Base-by-base conservation (phyloP, 1,140 invertebrate species). In the Papilio helenus region DNA sequence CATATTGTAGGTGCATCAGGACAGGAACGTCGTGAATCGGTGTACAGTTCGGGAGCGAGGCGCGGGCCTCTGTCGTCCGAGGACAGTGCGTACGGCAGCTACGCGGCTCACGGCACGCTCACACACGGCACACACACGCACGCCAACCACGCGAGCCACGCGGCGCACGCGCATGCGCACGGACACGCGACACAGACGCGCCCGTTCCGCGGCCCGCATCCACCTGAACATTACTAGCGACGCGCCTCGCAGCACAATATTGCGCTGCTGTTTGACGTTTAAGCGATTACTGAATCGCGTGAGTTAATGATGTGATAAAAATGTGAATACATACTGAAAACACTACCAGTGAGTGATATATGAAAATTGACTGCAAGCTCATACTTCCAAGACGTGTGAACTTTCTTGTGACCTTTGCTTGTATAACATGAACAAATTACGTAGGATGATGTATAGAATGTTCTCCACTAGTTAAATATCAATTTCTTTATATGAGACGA, bases 211-310 rank as follows among this genome's bases (percentile, higher is more conserved):
- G 74, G 82, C 82, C 84, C 82, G 79, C 82, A 80, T 72, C 87
- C 83, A 44, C 87, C 85, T 78, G 89, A 92, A 5, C 92, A 93
- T 79, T 94, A 94, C 91, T 94, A 94, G 92, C 92, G 90, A 85
- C 88, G 91, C 86, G 88, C 91, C 85, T 90, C 88, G 92, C 91
- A 92, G 90, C 92, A 94, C 90, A 92, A 92, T 80, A 93, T 93
- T 84, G 92, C 92, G 92, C 90, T 93, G 91, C 90, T 93, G 8
- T 93, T 93, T 81, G 92, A 93, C 87, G 92, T 93, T 76, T 93
- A 82, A 87, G 80, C 61, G 26, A 34, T 55, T 29, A 3, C 12
- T 34, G 18, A 51, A 34, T 29, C 42, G 39, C 18, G 29, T 49
- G 44, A 14, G 20, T 73, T 49, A 8, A 12, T 23, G 20, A 14